A percentile compares a stretch with the other conserved stretches of the same genome.
Evolutionary conservation across 2,797 vertebrate species (phyloP).

Genomic region (Sciurus vulgaris): DNA sequence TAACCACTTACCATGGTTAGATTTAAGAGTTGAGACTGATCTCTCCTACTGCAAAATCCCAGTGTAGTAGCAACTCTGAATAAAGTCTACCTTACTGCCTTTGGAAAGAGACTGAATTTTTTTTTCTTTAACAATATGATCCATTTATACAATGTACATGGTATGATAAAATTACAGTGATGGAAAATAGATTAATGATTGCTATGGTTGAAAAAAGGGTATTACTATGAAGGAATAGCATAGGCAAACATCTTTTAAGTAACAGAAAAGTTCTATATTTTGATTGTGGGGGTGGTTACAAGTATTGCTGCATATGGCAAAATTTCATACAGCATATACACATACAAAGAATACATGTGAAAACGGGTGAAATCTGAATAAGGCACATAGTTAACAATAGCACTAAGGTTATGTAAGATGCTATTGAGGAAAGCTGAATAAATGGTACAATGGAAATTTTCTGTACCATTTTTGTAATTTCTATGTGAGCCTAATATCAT

Average conservation of each 20-base stretch:
- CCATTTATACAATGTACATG: not conserved
- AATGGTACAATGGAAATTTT: not conserved
- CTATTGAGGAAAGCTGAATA: not conserved
- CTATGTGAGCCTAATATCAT: not conserved
- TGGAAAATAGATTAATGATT: not conserved
- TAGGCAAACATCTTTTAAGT: not conserved
- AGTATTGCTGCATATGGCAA: not conserved
- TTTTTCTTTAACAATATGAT: not conserved
- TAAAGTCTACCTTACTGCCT: not conserved
- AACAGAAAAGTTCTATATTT: not conserved
- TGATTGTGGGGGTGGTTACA: not conserved
- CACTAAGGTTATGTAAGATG: not conserved
- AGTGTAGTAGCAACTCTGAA: not conserved
- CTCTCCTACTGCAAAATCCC: not conserved
- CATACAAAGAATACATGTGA: not conserved
- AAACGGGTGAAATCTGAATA: conserved; percentile 30
- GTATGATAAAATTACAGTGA: not conserved
- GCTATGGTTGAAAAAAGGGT: not conserved
- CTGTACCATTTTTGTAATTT: not conserved
- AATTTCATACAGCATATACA: not conserved
- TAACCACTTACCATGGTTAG: not conserved
- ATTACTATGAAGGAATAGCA: not conserved
- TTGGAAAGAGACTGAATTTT: not conserved
- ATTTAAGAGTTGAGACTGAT: not conserved
- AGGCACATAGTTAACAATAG: not conserved